A percentile compares a stretch with the other conserved stretches of the same genome.
These are phyloP conservation scores for Aleiodes testaceus DNA, from an alignment of 2,888 invertebrate genomes.

Conservation along the genomic window DNA sequence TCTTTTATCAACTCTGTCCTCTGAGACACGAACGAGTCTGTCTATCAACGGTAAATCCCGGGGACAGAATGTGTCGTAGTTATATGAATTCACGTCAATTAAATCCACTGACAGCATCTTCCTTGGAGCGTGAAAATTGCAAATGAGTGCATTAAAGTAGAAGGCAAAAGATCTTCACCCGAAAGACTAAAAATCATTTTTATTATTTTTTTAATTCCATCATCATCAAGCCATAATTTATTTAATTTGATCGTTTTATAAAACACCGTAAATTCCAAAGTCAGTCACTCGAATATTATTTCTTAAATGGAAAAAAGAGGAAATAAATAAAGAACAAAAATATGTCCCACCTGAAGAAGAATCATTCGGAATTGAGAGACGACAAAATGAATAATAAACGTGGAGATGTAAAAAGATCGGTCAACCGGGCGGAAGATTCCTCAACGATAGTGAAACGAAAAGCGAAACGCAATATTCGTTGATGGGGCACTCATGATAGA, in stretches of 20 bases:
- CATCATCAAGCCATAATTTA: constrained; percentile 26
- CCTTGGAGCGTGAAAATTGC: constrained; percentile 28
- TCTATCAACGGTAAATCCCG: constrained; percentile 6
- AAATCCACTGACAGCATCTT: constrained; percentile 26
- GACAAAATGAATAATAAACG: constrained; percentile 23
- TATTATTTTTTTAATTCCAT: neutral
- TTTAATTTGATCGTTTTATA: constrained; percentile 20
- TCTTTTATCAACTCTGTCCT: constrained; percentile 6
- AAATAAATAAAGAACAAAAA: neutral
- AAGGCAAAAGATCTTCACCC: constrained; percentile 17
- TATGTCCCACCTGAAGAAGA: neutral
- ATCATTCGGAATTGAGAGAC: constrained; percentile 9
- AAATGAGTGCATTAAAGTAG: constrained; percentile 31
- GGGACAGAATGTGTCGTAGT: constrained; percentile 16
- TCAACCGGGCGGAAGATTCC: constrained; percentile 16
- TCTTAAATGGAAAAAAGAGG: neutral
- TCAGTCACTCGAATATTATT: constrained; percentile 1
- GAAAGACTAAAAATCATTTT: neutral
- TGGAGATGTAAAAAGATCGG: constrained; percentile 3
- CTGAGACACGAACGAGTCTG: constrained; percentile 5
- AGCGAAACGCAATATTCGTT: constrained; percentile 36
- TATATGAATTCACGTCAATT: constrained; percentile 15
- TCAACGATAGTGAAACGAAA: constrained; percentile 30
- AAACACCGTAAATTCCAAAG: constrained; percentile 13
- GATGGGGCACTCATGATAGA: constrained; percentile 32